Percentiles rank a stretch among this genome's conserved stretches.
Evolutionary conservation across 2,888 invertebrate genomes (phyloP).

Genomic region (Rhagophthalmus giganteus): DNA sequence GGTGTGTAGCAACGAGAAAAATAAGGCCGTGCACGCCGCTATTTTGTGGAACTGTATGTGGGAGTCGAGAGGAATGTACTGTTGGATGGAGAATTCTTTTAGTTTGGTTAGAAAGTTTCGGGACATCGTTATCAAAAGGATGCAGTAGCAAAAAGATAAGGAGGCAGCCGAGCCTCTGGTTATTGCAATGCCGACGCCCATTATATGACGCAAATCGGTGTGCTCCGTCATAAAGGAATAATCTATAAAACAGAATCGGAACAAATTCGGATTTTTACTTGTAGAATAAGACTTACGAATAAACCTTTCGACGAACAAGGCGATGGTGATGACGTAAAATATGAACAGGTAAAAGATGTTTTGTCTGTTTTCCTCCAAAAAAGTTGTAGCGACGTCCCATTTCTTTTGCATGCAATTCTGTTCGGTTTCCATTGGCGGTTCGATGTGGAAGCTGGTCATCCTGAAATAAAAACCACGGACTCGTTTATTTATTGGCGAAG

Average conservation of each 20-base stretch:
- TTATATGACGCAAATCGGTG: slow-evolving; percentile 90
- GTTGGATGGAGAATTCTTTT: slow-evolving; percentile 91
- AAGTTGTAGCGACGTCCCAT: slow-evolving; percentile 87
- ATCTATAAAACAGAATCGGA: slow-evolving; percentile 58
- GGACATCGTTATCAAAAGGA: slow-evolving; percentile 91
- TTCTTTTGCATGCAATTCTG: slow-evolving; percentile 74
- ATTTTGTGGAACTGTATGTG: slow-evolving; percentile 98
- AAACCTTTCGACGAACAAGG: slow-evolving; percentile 91
- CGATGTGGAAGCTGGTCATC: slow-evolving; percentile 93
- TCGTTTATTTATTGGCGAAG: no score
- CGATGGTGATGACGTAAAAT: slow-evolving; percentile 92
- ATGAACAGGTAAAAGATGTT: slow-evolving; percentile 94
- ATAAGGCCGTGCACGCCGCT: slow-evolving; percentile 90
- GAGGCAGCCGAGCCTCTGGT: slow-evolving; percentile 94
- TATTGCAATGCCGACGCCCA: slow-evolving; percentile 96
- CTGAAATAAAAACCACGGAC: no score
- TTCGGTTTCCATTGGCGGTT: slow-evolving; percentile 72
- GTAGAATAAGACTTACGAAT: slow-evolving; percentile 70
- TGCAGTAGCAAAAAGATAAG: slow-evolving; percentile 90
- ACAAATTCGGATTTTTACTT: not conserved
- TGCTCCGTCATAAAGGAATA: slow-evolving; percentile 97
- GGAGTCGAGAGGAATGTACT: slow-evolving; percentile 91
- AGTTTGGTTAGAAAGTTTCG: slow-evolving; percentile 88
- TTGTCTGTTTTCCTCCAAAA: slow-evolving; percentile 92
- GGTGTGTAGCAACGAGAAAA: slow-evolving; percentile 90